These are phyloP conservation scores for Diadophis punctatus DNA, from an alignment of 2,113 vertebrate species.

Conservation along the genomic window DNA sequence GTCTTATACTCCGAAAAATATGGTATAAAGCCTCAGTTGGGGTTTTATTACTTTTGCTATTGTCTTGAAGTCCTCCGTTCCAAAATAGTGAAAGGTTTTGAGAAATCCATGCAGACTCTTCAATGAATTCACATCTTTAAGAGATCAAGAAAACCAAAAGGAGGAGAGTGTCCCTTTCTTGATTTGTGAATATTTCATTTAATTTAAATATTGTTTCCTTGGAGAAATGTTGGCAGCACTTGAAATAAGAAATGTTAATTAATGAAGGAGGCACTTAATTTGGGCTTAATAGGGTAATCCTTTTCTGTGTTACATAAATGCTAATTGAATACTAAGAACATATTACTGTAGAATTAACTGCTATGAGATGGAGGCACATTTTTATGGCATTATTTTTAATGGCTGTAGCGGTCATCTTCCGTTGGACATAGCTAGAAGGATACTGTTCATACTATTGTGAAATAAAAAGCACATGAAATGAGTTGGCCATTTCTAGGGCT, in stretches of 20 bases:
- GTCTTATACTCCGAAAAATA: too few species aligned
- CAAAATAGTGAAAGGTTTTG: background rate
- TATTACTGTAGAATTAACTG: slow-evolving; percentile 41
- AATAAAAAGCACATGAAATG: background rate
- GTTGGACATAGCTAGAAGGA: slow-evolving; percentile 6
- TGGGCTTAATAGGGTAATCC: slow-evolving; percentile 65
- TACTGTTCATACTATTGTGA: slow-evolving; percentile 15
- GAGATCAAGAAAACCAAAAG: slow-evolving; percentile 12
- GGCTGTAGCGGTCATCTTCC: background rate
- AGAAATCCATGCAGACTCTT: background rate
- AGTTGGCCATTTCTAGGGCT: background rate
- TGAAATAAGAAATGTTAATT: slow-evolving; percentile 66
- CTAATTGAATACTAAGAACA: slow-evolving; percentile 65
- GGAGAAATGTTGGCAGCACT: slow-evolving; percentile 61
- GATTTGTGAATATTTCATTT: background rate
- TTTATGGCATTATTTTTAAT: slow-evolving; percentile 29
- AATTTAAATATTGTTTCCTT: slow-evolving; percentile 55
- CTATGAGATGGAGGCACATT: slow-evolving; percentile 34
- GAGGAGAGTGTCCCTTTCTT: slow-evolving; percentile 16
- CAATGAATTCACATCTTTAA: slow-evolving; percentile 22
- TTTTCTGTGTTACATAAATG: slow-evolving; percentile 62
- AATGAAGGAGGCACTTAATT: slow-evolving; percentile 63
- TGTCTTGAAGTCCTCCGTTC: background rate
- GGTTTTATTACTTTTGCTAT: background rate
- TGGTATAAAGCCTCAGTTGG: background rate